Evolutionary conservation across 2,888 invertebrate species (phyloP), one percentile per base, ranked within the genome.

Genomic region (Napeogenes inachia): DNA sequence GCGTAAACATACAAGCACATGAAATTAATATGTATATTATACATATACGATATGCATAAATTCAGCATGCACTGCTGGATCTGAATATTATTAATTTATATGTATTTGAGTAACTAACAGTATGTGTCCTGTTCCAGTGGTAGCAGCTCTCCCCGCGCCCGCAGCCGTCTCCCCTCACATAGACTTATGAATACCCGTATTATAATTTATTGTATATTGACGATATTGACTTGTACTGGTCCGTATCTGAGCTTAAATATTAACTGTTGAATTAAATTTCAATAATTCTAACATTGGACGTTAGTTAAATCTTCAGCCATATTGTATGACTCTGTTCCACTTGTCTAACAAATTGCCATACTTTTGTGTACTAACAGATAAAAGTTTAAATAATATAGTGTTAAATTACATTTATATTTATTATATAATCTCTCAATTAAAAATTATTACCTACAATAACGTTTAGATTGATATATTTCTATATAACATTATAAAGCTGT

Each of bases 61-160:
- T n/a, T n/a, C 21, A 21, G 1, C 21, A 21, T 21, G 1, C 21
- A 21, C 21, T 21, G 21, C 21, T 21, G 21, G 21, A 21, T 21
- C 21, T 1, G 21, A 21, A 21, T 21, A 21, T 21, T 21, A 21
- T 21, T 21, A 21, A 21, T 21, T 21, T 21, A 21, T 21, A 21
- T 21, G 21, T 21, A 21, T 21, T 21, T 21, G 21, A 21, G 21
- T 21, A 21, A 21, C 21, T 21, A 13, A 35, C 13, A n/a, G 54
- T 56, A 13, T 57, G 47, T 33, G 35, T 59, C 32, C 33, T 54
- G 21, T 65, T 66, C 0, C 56, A 74, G 74, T 73, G 61, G 73
- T 73, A 13, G 71, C 73, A 13, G 73, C 73, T 2, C 67, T 73
- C 4, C 72, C 72, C 4, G 70, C 61, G 8, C 60, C 68, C 2